phyloP scores from a whole-genome alignment of 2,797 vertebrate species.

The Crypturellus tataupa region DNA sequence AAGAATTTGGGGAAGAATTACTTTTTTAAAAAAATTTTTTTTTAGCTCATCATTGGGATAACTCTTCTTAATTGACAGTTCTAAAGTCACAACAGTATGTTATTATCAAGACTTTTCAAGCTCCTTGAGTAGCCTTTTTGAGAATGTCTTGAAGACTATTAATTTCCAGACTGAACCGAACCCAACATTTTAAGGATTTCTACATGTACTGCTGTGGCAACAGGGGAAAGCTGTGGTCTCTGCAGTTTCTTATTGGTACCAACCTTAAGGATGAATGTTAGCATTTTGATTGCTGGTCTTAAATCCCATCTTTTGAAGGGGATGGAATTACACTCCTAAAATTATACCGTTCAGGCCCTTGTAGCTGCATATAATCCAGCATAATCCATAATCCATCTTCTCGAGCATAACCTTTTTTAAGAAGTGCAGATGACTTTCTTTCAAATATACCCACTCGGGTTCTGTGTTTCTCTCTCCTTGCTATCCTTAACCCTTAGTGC shows the following conservation, averaged over 20 bases:
- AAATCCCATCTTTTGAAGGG: fast-evolving
- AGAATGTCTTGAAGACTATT: background rate
- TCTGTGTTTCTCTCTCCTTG: background rate
- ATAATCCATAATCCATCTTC: background rate
- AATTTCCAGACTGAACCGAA: background rate
- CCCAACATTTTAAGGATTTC: background rate
- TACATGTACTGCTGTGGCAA: background rate
- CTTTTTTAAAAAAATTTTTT: too few relatives aligned
- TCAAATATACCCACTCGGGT: too few relatives aligned
- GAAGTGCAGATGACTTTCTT: background rate
- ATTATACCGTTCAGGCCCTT: background rate
- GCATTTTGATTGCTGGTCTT: background rate
- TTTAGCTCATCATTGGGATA: background rate
- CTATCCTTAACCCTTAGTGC: background rate
- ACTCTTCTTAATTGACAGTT: background rate
- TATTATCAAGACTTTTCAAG: background rate
- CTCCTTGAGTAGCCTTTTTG: background rate
- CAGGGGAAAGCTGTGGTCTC: background rate
- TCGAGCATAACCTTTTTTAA: background rate
- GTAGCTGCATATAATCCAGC: too few relatives aligned
- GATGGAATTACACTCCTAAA: background rate
- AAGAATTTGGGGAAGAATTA: background rate
- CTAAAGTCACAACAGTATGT: background rate
- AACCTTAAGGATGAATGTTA: background rate
- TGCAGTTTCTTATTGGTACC: background rate